A percentile compares a stretch with the other conserved stretches of the same genome.
These are phyloP conservation scores for Heliconius hortense DNA, from an alignment of 2,888 invertebrate genomes.

Conservation along the genomic window DNA sequence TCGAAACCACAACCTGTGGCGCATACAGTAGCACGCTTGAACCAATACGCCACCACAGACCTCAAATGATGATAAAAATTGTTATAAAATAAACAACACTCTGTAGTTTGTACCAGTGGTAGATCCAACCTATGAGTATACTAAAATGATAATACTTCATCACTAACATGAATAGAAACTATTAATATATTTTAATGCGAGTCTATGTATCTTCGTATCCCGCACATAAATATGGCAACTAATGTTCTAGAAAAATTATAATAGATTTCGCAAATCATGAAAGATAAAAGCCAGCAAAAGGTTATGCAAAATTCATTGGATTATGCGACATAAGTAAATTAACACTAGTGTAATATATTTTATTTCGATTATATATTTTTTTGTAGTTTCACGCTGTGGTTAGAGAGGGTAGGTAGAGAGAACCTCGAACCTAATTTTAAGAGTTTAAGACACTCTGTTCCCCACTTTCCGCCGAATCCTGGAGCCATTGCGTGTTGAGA, in stretches of 20 bases:
- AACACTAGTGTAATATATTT: neutral
- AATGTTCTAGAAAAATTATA: neutral
- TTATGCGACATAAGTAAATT: neutral
- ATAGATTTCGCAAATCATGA: neutral
- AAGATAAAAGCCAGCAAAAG: neutral
- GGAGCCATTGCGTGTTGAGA: too few relatives aligned
- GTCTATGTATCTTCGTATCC: neutral
- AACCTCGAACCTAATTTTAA: too few relatives aligned
- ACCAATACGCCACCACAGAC: too few relatives aligned
- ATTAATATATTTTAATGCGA: neutral
- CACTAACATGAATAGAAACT: neutral
- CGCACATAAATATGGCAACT: neutral
- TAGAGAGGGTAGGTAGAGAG: too few relatives aligned
- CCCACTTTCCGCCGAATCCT: too few relatives aligned
- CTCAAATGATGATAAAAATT: neutral
- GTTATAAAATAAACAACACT: neutral
- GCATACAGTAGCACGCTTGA: too few relatives aligned
- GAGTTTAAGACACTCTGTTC: too few relatives aligned
- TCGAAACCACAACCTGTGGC: too few relatives aligned
- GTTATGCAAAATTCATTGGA: neutral
- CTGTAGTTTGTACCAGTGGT: neutral
- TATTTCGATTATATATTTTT: neutral
- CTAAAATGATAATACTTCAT: neutral
- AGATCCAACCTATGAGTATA: neutral
- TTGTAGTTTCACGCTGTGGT: too few relatives aligned